Percentiles rank a stretch among this genome's conserved stretches.
Conservation (phyloP, 2,113 vertebrate species). For the Nycticryphes semicollaris region DNA sequence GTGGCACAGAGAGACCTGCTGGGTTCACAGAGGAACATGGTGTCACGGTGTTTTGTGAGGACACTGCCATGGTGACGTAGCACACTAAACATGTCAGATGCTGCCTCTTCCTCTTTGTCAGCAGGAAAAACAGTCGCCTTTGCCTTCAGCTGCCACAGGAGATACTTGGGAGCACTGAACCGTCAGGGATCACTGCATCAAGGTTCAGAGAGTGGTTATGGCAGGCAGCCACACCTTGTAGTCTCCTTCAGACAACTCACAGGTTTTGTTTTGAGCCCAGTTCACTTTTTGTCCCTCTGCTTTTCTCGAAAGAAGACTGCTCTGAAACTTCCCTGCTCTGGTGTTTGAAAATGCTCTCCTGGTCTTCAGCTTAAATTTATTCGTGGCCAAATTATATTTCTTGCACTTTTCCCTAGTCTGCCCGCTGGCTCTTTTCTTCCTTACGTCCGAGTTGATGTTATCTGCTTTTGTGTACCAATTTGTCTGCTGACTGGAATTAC, state of each 20-base stretch:
- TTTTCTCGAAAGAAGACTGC: background rate
- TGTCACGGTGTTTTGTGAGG: fast-evolving
- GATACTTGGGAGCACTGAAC: background rate
- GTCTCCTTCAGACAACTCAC: background rate
- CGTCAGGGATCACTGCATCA: fast-evolving
- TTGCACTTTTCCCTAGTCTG: background rate
- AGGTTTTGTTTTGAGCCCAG: background rate
- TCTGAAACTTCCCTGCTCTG: background rate
- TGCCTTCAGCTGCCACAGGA: background rate
- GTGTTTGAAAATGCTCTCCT: background rate
- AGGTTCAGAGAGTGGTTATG: background rate
- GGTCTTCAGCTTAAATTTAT: background rate
- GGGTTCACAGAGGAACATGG: background rate
- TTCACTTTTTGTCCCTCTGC: background rate
- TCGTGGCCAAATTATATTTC: background rate
- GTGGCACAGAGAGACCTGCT: background rate
- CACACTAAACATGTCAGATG: fast-evolving
- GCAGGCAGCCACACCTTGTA: background rate
- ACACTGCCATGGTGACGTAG: fast-evolving
- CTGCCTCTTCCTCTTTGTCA: background rate
- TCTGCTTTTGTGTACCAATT: background rate
- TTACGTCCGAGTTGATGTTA: background rate
- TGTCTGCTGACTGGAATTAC: background rate
- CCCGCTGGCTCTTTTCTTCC: background rate
- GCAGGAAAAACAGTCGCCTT: background rate